phyloP scores from a whole-genome alignment of 1,140 invertebrate species.

The Lepeophtheirus salmonis region DNA sequence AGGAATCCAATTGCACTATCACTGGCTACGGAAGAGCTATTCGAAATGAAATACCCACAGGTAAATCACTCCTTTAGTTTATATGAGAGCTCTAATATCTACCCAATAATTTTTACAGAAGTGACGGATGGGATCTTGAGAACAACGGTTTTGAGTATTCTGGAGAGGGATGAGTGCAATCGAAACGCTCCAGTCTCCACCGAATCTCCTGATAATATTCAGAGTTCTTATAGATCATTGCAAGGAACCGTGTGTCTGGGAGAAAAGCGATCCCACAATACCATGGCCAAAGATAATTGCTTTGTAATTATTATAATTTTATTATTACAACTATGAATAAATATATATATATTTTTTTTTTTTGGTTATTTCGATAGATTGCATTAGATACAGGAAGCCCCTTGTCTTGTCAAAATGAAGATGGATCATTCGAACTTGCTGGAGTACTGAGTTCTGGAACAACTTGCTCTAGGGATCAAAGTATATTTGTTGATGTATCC shows the following conservation, averaged over 20 bases:
- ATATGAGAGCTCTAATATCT: background rate
- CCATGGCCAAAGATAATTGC: background rate
- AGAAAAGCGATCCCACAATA: background rate
- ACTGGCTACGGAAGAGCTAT: conserved; percentile 11
- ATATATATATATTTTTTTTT: background rate
- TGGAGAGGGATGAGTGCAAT: no score
- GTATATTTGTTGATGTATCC: no score
- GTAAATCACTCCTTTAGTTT: conserved; percentile 9
- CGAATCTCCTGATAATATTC: background rate
- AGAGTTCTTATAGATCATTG: background rate
- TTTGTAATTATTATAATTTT: background rate
- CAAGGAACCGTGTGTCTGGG: background rate
- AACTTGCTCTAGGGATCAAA: no score
- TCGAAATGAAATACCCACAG: conserved; percentile 8
- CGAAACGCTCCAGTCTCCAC: no score
- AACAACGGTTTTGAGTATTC: conserved; percentile 13
- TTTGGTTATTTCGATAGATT: background rate
- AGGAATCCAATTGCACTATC: background rate
- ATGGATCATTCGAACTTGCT: no score
- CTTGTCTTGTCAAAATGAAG: background rate
- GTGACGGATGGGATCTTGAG: background rate
- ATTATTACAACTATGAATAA: background rate
- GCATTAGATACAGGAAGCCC: background rate
- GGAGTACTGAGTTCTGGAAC: no score
- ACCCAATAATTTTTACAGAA: background rate